A percentile compares a stretch with the other conserved stretches of the same genome.
phyloP scores from a whole-genome alignment of 1,140 invertebrate species.

The Ptiloglossa arizonensis region DNA sequence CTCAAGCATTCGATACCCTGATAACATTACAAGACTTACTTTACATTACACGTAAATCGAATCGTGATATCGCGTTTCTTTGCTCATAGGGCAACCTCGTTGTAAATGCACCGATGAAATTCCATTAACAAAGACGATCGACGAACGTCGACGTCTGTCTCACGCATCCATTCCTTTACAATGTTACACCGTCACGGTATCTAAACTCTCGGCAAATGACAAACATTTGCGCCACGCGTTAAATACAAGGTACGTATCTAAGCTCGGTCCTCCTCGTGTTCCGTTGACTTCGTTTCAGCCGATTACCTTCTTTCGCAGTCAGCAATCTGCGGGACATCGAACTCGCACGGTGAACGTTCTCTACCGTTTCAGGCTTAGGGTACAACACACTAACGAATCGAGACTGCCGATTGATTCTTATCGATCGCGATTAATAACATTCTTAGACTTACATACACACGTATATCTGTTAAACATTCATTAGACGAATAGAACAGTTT shows the following conservation, averaged over 20 bases:
- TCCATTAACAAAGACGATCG: conserved; percentile 4
- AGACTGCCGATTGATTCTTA: neutral
- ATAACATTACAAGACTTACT: conserved; percentile 1
- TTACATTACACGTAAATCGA: neutral
- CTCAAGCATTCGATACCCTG: conserved; percentile 26
- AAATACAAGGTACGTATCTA: conserved; percentile 33
- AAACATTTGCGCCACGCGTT: conserved; percentile 21
- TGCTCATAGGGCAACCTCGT: neutral
- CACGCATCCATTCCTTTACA: conserved; percentile 9
- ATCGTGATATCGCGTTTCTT: conserved; percentile 6
- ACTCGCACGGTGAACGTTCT: neutral
- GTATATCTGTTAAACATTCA: conserved; percentile 59
- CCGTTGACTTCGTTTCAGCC: neutral
- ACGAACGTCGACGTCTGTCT: neutral
- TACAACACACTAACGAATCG: neutral
- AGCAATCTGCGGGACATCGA: neutral
- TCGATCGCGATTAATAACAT: conserved; percentile 48
- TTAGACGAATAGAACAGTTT: conserved; percentile 40
- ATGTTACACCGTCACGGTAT: neutral
- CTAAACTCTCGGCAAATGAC: neutral
- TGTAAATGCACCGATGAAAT: neutral
- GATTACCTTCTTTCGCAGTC: neutral
- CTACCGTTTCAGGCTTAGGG: neutral
- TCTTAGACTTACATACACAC: conserved; percentile 39
- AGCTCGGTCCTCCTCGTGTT: conserved; percentile 17